Evolutionary conservation across 1,140 invertebrate species (phyloP), one percentile per base, ranked within the genome.

Genomic region (Onthophagus taurus): DNA sequence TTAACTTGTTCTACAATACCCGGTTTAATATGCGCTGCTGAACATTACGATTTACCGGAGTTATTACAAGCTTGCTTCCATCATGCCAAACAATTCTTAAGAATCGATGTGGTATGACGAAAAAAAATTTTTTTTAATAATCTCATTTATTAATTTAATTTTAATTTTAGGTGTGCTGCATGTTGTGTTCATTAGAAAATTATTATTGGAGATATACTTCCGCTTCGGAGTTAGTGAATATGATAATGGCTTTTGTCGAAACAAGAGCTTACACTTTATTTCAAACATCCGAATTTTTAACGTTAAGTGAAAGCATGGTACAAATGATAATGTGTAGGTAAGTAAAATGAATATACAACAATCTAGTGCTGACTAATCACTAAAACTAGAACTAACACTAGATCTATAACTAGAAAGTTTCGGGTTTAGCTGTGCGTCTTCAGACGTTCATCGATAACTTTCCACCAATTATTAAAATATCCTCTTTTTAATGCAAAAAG

Each of bases 141-240:
- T 26, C 14, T 26, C 31, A 6, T 7, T 33, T 1, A 16, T 11
- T 19, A n/a, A 2, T 11, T 37, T 37, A 19, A 1, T 17, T 29
- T 9, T 17, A 11, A 17, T 69, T 68, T 24, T 61, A 84, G 81
- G 80, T 90, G 7, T 92, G 89, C 65, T 79, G 81, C 35, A 95
- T 95, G 90, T 72, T 94, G 17, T 87, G 85, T 66, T 85, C 85
- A 16, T 69, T 95, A 52, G 90, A 94, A 64, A 94, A 93, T 64
- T 94, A 94, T 65, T 93, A 90, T 63, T 94, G 90, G 89, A 76
- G 90, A 31, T 95, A 95, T 63, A 92, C 87, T 18, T 92, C 89
- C 31, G 90, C 89, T 23, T 88, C 86, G 2, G 89, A 94, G 65
- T 66, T 95, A 49, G 88, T 94, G 37, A 93, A 93, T 63, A 92